phyloP scores from a whole-genome alignment of 2,113 vertebrate genomes.

The Opisthocomus hoazin region DNA sequence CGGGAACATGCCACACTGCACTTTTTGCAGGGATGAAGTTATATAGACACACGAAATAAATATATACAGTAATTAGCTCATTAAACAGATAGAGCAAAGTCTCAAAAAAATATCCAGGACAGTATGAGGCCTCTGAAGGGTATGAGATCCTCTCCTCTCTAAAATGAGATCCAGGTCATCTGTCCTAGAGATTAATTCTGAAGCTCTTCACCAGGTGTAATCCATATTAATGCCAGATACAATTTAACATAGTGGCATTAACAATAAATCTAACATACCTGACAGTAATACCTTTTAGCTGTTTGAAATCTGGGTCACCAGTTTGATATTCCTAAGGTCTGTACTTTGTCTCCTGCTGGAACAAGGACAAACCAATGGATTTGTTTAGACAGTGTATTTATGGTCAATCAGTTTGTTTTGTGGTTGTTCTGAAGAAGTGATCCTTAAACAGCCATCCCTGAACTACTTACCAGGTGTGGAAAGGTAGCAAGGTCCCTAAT shows the following conservation, averaged over 20 bases:
- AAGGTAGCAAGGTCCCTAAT: not conserved
- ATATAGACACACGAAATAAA: not conserved
- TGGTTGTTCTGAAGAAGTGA: not conserved
- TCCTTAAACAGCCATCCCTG: not conserved
- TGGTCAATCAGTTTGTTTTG: not conserved
- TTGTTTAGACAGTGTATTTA: not conserved
- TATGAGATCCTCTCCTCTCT: not conserved
- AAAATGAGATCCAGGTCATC: not conserved
- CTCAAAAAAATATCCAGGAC: not conserved
- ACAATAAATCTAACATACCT: constrained; percentile 46
- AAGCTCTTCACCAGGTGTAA: constrained; percentile 23
- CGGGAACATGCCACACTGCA: not conserved
- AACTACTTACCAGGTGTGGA: not conserved
- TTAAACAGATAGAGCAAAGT: not conserved
- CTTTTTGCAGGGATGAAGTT: not conserved
- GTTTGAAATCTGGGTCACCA: constrained; percentile 23
- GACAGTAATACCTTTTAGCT: not conserved
- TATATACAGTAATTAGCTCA: not conserved
- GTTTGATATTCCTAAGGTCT: not conserved
- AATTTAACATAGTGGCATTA: constrained; percentile 5
- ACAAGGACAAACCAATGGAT: not conserved
- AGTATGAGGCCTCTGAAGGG: not conserved
- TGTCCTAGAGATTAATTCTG: constrained; percentile 9
- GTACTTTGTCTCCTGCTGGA: not conserved
- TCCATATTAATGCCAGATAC: constrained; percentile 19